A percentile compares a stretch with the other conserved stretches of the same genome.
Conservation (phyloP, 2,113 vertebrate genomes). For the Lepisosteus osseus region DNA sequence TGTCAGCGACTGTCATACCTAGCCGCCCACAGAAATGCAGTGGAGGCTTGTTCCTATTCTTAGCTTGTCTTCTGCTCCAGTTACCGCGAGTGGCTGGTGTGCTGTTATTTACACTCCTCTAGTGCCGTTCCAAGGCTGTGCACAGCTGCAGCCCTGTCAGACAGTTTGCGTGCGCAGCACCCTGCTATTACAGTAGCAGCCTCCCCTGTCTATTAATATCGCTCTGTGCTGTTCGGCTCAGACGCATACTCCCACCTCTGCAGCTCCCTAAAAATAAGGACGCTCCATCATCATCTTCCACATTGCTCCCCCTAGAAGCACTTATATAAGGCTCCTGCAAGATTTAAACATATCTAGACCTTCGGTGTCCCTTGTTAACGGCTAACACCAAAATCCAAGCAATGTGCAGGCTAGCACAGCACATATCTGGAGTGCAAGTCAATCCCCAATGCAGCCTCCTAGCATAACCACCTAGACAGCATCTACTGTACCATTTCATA, state of each 20-base stretch:
- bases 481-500: no score
- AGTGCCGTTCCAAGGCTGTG: not conserved
- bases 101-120: no score
- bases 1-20: not conserved
- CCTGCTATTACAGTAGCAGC: conserved; percentile 20
- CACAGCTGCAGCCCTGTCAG: conserved; percentile 15
- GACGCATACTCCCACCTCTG: conserved; percentile 46
- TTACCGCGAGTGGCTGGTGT: no score
- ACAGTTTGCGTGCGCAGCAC: conserved; percentile 20
- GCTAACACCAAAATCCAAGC: no score
- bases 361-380: no score
- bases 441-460: no score
- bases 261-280: conserved; percentile 40
- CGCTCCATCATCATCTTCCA: conserved; percentile 1
- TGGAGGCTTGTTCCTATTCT: conserved; percentile 46
- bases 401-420: no score
- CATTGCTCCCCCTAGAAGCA: no score
- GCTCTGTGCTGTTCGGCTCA: conserved; percentile 36
- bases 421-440: no score
- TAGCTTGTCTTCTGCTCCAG: conserved; percentile 44
- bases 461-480: no score
- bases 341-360: no score
- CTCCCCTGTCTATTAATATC: conserved; percentile 51
- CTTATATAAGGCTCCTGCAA: no score
- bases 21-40: conserved; percentile 17